phyloP scores from a whole-genome alignment of 1,140 invertebrate species.

The Oryctes rhinoceros region DNA sequence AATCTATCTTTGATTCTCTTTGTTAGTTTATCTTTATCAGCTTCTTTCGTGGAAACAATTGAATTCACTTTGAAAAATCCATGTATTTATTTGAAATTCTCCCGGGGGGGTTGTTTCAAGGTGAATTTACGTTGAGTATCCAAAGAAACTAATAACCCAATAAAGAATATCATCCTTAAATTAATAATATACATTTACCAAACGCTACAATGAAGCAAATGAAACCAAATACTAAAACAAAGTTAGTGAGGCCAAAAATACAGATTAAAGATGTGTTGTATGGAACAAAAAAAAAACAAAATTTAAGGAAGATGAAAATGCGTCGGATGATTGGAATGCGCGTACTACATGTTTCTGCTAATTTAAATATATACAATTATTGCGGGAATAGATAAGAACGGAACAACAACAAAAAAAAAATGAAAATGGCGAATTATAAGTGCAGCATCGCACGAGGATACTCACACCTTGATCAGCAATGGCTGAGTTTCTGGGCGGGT shows the following conservation, averaged over 20 bases:
- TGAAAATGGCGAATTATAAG: slow-evolving; percentile 3
- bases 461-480: slow-evolving; percentile 37
- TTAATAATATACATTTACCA: background rate
- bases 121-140: too few relatives aligned
- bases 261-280: background rate
- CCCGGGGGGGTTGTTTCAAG: too few relatives aligned
- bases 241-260: slow-evolving; percentile 3
- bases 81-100: too few relatives aligned
- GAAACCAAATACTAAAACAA: background rate
- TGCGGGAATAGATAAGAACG: background rate
- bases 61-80: too few relatives aligned
- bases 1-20: too few relatives aligned
- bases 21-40: too few relatives aligned
- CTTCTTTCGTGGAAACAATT: too few relatives aligned
- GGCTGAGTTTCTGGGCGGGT: slow-evolving; percentile 34
- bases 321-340: background rate
- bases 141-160: too few relatives aligned
- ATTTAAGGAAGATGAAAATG: background rate
- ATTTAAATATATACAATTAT: background rate
- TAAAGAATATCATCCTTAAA: too few relatives aligned
- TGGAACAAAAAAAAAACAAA: background rate
- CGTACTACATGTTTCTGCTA: background rate
- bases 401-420: background rate
- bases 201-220: background rate
- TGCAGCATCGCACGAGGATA: slow-evolving; percentile 18